These are phyloP conservation scores for Stichodactyla helianthus DNA, from an alignment of 64 coral and sea anemone species.

Conservation along the genomic window DNA sequence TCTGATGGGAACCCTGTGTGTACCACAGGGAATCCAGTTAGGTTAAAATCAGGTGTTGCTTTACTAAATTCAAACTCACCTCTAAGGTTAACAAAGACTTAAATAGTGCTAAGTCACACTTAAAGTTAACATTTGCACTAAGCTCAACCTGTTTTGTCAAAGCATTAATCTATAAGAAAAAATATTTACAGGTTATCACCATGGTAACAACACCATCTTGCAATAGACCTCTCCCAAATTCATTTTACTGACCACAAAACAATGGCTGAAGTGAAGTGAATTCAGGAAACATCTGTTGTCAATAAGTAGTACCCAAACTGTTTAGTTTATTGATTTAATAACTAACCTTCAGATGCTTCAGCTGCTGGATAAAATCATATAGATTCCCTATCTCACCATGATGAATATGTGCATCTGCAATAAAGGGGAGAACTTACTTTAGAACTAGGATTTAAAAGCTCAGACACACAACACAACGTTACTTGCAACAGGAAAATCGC, in stretches of 20 bases:
- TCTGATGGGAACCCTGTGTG: background rate
- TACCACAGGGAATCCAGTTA: background rate
- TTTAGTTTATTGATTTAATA: background rate
- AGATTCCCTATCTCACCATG: conserved; percentile 69
- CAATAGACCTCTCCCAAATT: too few species aligned
- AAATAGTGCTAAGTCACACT: conserved; percentile 81
- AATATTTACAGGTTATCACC: background rate
- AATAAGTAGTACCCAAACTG: background rate
- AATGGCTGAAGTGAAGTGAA: too few species aligned
- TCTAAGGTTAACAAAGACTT: conserved; percentile 72
- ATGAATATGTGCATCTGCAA: conserved; percentile 39
- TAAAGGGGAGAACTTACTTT: background rate
- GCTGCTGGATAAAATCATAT: conserved; percentile 67
- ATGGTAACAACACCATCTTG: too few species aligned
- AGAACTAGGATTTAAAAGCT: too few species aligned
- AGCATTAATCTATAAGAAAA: conserved; percentile 46
- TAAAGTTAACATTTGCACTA: conserved; percentile 68
- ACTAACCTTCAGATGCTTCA: conserved; percentile 58
- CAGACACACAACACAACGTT: background rate
- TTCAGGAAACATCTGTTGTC: too few species aligned
- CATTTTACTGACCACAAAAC: too few species aligned
- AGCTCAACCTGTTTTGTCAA: conserved; percentile 59
- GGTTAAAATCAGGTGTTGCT: background rate
- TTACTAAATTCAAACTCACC: conserved; percentile 22
- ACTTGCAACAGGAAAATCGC: too few species aligned